Conservation (phyloP, 2,888 invertebrate genomes). For the Agriopis marginaria region DNA sequence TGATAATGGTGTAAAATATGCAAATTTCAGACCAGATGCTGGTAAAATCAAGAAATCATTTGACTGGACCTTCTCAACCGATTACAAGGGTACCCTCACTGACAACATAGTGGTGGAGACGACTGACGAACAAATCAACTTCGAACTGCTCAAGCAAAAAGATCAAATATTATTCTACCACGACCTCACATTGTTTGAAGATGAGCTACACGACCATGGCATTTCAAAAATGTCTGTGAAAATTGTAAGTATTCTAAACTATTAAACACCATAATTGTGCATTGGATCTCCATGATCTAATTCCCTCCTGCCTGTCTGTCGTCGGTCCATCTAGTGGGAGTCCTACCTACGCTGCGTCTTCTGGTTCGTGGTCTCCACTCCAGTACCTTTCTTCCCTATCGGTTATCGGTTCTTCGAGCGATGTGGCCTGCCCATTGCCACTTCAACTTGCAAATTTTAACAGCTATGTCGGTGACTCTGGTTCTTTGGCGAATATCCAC, state of each 20-base stretch:
- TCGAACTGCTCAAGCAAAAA: slow-evolving; percentile 94
- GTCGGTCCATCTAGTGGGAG: too few species aligned
- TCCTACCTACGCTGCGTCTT: too few species aligned
- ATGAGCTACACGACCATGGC: slow-evolving; percentile 99
- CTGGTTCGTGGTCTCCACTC: too few species aligned
- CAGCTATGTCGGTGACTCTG: too few species aligned
- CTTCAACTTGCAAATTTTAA: too few species aligned
- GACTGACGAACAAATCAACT: slow-evolving; percentile 92
- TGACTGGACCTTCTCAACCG: slow-evolving; percentile 99
- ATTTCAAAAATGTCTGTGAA: slow-evolving; percentile 96
- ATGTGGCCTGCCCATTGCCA: too few species aligned
- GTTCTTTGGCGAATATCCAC: too few species aligned
- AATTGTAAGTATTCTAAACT: slow-evolving; percentile 90
- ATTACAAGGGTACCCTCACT: slow-evolving; percentile 93
- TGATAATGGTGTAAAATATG: background rate
- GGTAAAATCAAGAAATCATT: slow-evolving; percentile 94
- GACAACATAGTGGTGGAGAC: slow-evolving; percentile 86
- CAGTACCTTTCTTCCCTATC: too few species aligned
- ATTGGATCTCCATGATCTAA: too few species aligned
- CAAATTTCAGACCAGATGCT: slow-evolving; percentile 88
- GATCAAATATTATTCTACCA: slow-evolving; percentile 98
- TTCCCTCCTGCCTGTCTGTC: too few species aligned
- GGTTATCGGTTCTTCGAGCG: too few species aligned
- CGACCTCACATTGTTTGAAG: slow-evolving; percentile 97
- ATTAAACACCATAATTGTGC: too few species aligned